Evolutionary conservation across 2,888 invertebrate species (phyloP).

Genomic region (Apodemia duryi): DNA sequence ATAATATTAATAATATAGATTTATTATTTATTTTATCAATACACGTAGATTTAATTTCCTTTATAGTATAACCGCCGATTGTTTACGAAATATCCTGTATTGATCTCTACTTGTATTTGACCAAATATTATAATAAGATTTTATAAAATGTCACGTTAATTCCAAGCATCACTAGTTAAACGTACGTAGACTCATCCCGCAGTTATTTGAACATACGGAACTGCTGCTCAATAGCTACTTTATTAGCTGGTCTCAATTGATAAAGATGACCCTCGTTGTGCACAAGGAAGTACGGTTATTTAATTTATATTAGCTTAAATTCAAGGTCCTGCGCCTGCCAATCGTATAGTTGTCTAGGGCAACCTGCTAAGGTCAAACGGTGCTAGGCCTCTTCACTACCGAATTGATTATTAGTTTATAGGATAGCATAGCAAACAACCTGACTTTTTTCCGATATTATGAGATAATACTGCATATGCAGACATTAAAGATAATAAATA

Average conservation of each 20-base stretch:
- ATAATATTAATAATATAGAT: too few relatives aligned
- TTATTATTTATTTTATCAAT: too few relatives aligned
- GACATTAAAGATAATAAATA: too few relatives aligned
- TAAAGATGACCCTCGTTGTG: constrained; percentile 59
- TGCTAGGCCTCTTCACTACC: constrained; percentile 49
- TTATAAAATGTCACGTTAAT: constrained; percentile 4
- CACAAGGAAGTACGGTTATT: constrained; percentile 72
- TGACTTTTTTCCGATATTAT: not conserved
- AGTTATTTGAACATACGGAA: not conserved
- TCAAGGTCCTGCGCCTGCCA: constrained; percentile 68
- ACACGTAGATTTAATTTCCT: not conserved
- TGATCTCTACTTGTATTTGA: not conserved
- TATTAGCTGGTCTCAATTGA: constrained; percentile 40
- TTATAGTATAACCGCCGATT: not conserved
- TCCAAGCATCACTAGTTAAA: constrained; percentile 3
- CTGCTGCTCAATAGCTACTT: constrained; percentile 7
- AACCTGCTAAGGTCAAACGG: constrained; percentile 61
- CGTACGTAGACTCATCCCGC: not conserved
- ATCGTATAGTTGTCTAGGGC: constrained; percentile 69
- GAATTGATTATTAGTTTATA: constrained; percentile 31
- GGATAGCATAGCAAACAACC: not conserved
- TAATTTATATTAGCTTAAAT: constrained; percentile 70
- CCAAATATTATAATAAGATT: not conserved
- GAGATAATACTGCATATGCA: too few relatives aligned
- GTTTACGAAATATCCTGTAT: constrained; percentile 1